phyloP scores from a whole-genome alignment of 2,888 invertebrate species.

The Leucophenga maculata region DNA sequence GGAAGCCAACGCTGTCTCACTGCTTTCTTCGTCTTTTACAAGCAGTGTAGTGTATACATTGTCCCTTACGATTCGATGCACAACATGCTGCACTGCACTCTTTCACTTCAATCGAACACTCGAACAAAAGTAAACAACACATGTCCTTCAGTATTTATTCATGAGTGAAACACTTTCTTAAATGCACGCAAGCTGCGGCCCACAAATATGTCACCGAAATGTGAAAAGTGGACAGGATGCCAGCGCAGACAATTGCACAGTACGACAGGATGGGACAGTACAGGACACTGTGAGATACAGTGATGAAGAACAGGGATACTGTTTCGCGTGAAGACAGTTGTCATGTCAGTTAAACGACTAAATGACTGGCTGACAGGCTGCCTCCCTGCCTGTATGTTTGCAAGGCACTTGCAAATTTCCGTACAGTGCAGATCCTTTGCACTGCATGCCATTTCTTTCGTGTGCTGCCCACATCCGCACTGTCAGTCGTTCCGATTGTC shows the following conservation, averaged over 20 bases:
- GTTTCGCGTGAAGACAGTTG: constrained; percentile 12
- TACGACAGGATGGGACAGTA: too few relatives aligned
- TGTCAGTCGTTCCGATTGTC: neutral
- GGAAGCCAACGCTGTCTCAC: too few relatives aligned
- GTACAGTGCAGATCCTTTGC: too few relatives aligned
- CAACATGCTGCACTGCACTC: constrained; percentile 37
- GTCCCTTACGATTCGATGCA: neutral
- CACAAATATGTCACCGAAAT: constrained; percentile 33
- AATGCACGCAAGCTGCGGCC: constrained; percentile 27
- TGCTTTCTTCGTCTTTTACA: too few relatives aligned
- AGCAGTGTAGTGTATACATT: too few relatives aligned
- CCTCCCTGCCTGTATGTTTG: too few relatives aligned
- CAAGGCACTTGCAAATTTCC: too few relatives aligned
- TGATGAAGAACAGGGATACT: neutral
- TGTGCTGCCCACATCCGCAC: neutral
- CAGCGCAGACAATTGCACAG: too few relatives aligned
- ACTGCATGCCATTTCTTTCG: too few relatives aligned
- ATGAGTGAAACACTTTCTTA: constrained; percentile 42
- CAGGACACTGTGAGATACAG: too few relatives aligned
- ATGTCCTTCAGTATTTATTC: constrained; percentile 40
- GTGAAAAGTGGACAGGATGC: constrained; percentile 34
- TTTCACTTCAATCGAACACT: constrained; percentile 27
- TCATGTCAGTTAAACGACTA: constrained; percentile 14
- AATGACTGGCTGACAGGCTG: constrained; percentile 7
- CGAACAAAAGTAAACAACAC: constrained; percentile 24